Conservation (phyloP, 2,888 invertebrate genomes). For the Drosophila vallismaia region DNA sequence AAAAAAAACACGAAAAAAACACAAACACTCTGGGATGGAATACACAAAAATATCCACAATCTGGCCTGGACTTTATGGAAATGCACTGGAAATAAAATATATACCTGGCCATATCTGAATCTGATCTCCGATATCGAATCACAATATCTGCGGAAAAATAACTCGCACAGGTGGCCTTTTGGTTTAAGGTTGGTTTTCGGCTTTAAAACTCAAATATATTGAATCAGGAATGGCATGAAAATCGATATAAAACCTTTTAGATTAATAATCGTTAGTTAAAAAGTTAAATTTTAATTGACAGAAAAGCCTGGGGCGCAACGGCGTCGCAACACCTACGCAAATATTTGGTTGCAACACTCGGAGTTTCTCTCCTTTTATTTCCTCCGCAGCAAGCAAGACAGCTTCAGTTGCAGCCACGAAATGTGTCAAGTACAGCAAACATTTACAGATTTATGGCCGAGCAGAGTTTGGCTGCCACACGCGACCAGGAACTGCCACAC, state of each 20-base stretch:
- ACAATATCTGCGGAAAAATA: slow-evolving; percentile 23
- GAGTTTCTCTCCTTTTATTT: neutral
- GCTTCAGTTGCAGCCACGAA: slow-evolving; percentile 57
- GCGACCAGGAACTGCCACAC: slow-evolving; percentile 48
- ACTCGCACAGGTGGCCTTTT: slow-evolving; percentile 90
- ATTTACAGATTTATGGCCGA: slow-evolving; percentile 73
- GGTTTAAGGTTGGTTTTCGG: slow-evolving; percentile 93
- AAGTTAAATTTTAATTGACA: slow-evolving; percentile 63
- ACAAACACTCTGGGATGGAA: slow-evolving; percentile 20
- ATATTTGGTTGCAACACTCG: slow-evolving; percentile 53
- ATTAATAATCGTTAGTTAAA: slow-evolving; percentile 52
- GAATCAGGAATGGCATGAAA: neutral
- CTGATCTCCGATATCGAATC: slow-evolving; percentile 8
- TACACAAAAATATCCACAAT: neutral
- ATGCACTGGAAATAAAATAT: slow-evolving; percentile 9
- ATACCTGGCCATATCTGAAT: too few species aligned
- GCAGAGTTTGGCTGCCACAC: slow-evolving; percentile 41
- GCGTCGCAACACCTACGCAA: slow-evolving; percentile 62
- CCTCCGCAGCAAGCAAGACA: slow-evolving; percentile 27
- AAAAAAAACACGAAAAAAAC: slow-evolving; percentile 15
- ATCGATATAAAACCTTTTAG: slow-evolving; percentile 36
- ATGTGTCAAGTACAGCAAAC: slow-evolving; percentile 77
- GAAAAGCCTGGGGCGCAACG: slow-evolving; percentile 37
- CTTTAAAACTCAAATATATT: neutral
- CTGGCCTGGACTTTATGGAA: slow-evolving; percentile 4